Evolutionary conservation across 35 echinoderm and acorn worm species (phyloP), one percentile per base, ranked within the genome.

Genomic region (Acanthaster planci): DNA sequence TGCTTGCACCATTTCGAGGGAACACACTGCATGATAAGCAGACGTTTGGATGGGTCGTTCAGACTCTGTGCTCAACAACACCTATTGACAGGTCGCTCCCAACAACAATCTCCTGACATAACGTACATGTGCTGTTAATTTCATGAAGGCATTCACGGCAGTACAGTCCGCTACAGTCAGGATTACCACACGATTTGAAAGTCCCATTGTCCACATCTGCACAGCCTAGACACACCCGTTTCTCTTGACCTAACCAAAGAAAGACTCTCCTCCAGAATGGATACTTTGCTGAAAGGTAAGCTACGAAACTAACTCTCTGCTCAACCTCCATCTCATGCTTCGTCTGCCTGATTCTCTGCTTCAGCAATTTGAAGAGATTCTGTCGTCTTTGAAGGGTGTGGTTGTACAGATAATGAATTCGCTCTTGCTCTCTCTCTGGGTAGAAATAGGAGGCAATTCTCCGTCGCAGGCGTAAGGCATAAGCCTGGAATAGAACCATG

Each of bases 371-470:
- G n/a, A 86, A 67, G 1, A 94, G 83, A 12, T 42, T 90, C 17
- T 94, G 89, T 37, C 94, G 76, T 39, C 87, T 85, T 31, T 89
- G 87, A 37, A 97, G 37, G 1, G 90, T 97, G 40, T 89, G 79
- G 26, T 92, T 90, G 54, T 97, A 97, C 26, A 97, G 76, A 39
- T 92, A 97, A 19, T 77, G 32, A 31, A 87, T 89, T 2, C 94
- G 51, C 54, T 89, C 94, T 21, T 77, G 67, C 55, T 97, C 94
- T 27, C 94, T 39, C 16, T 97, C 94, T 1, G 94, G 94, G 40
- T 97, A 97, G 80, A 89, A 97, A 32, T 92, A 92, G 7, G 90
- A 76, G 4, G 94, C 94, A 37, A 97, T 97, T 47, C 84, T 60
- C 15, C 90, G 64, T 54, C 91, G 77, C 31, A 97, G 39, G 8